Conservation (phyloP, 1,140 invertebrate species). For the Papilio polyxenes region DNA sequence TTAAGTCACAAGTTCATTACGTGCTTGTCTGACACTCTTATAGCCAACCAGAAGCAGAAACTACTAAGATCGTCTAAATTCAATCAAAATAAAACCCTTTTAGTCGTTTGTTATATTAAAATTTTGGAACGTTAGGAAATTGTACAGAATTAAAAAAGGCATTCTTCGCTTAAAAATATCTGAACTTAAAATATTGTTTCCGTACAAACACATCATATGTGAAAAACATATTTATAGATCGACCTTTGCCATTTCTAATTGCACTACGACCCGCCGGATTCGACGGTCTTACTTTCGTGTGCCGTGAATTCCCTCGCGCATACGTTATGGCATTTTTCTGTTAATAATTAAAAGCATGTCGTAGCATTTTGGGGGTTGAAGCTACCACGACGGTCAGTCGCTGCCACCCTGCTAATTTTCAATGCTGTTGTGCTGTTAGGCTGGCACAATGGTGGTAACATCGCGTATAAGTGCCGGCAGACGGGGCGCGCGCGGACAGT, state of each 20-base stretch:
- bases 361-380: slow-evolving; percentile 17
- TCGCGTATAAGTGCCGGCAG: slow-evolving; percentile 67
- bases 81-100: background rate
- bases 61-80: background rate
- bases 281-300: slow-evolving; percentile 13
- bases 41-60: background rate
- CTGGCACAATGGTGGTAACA: background rate
- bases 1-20: background rate
- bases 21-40: background rate
- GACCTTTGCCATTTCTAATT: slow-evolving; percentile 7
- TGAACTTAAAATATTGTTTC: background rate
- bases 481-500: slow-evolving; percentile 66
- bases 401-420: background rate
- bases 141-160: background rate
- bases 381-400: slow-evolving; percentile 58
- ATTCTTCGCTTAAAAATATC: background rate
- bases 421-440: background rate
- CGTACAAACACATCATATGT: background rate
- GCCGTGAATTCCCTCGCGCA: slow-evolving; percentile 6
- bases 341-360: slow-evolving; percentile 34
- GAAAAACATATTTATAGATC: slow-evolving; percentile 4
- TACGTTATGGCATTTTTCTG: background rate
- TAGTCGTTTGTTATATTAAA: background rate
- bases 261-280: slow-evolving; percentile 8
- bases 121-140: background rate